Evolutionary conservation across 2,797 vertebrate species (phyloP).

Genomic region (Pseudochromis fuscus): DNA sequence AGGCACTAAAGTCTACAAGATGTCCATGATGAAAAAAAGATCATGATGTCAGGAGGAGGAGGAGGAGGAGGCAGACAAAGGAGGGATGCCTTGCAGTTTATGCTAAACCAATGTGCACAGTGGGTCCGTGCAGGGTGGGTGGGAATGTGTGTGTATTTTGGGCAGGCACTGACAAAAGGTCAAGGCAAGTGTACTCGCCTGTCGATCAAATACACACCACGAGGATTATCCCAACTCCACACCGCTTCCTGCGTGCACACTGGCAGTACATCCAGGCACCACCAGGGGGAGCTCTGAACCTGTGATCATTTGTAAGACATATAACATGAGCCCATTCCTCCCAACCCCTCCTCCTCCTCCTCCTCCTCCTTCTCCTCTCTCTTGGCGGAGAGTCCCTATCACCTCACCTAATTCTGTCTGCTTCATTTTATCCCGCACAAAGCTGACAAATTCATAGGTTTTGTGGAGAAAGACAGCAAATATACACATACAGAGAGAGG

Average conservation of each 20-base stretch:
- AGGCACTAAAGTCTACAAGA: conserved; percentile 45
- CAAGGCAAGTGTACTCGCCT: conserved; percentile 58
- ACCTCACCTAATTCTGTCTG: conserved; percentile 79
- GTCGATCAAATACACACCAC: conserved; percentile 60
- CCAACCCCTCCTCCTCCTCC: conserved; percentile 7
- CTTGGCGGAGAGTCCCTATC: conserved; percentile 64
- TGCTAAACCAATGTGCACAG: conserved; percentile 27
- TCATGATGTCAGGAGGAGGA: conserved; percentile 45
- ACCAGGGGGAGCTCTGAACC: conserved; percentile 79
- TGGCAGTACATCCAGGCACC: conserved; percentile 50
- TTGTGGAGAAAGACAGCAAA: conserved; percentile 56
- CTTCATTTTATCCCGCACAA: conserved; percentile 76
- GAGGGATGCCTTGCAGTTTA: conserved; percentile 17
- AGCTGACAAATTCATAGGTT: conserved; percentile 74
- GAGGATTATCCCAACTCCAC: conserved; percentile 45
- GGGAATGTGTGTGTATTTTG: conserved; percentile 23
- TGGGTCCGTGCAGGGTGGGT: background rate
- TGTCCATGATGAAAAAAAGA: conserved; percentile 43
- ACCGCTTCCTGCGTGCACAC: background rate
- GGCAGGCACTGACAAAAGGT: conserved; percentile 62
- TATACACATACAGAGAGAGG: conserved; percentile 37
- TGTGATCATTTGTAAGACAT: conserved; percentile 34
- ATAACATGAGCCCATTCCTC: background rate
- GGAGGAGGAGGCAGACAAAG: background rate
- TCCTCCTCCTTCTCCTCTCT: conserved; percentile 28